Evolutionary conservation across 1,140 invertebrate species (phyloP), one percentile per base, ranked within the genome.

Genomic region (Hypothenemus hampei): DNA sequence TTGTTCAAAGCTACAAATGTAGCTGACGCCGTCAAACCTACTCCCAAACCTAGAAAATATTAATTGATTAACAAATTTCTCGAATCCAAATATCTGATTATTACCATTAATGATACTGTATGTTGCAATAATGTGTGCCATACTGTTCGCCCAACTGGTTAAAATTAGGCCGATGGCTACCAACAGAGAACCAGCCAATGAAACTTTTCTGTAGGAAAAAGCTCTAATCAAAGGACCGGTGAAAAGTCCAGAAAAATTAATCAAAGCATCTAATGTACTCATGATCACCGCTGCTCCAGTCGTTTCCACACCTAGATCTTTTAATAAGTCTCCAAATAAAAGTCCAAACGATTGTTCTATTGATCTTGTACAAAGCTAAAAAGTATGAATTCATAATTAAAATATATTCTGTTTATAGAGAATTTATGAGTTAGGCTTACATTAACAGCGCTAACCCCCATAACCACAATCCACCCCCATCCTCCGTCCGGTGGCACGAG

Each of bases 381-480:
- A 78, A n/a, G n/a, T n/a, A n/a, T n/a, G n/a, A n/a, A 23, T 4
- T 11, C n/a, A n/a, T 24, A 23, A 8, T 22, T 8, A 21, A 21
- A 1, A 5, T 11, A 43, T 2, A 43, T 21, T 22, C 16, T 1
- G 11, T 2, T 3, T 53, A 8, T 49, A 41, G 8, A 33, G n/a
- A 35, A 46, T 46, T 46, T 24, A 8, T 44, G 20, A 35, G 16
- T 18, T 36, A 26, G 43, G 81, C 82, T 83, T 75, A 86, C 85
- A 76, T 87, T 85, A 61, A 87, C 83, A 64, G 88, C 74, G 69
- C 86, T 87, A 56, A 85, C 84, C 57, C 86, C 86, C 33, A 89
- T 73, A 53, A 85, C 86, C 29, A 86, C 84, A 69, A 87, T 79
- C 87, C 87, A 90, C 22, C 85, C 86, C 84, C 86, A 89, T 36